Percentiles rank a stretch among this genome's conserved stretches.
phyloP scores from a whole-genome alignment of 2,113 vertebrate genomes.

The Strigops habroptila region DNA sequence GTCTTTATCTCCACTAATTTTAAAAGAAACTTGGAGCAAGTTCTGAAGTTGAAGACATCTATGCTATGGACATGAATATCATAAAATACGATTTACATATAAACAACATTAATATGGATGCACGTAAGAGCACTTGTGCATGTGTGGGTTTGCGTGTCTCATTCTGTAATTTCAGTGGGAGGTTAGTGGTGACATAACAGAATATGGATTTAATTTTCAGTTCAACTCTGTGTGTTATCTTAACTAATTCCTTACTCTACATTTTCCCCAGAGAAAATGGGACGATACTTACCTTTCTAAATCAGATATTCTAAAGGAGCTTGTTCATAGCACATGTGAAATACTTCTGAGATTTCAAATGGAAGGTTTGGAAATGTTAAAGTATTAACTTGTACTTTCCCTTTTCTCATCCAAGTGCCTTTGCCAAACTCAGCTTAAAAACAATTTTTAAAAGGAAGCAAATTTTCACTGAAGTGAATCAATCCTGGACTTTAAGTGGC shows the following conservation, averaged over 20 bases:
- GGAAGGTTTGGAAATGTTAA: neutral
- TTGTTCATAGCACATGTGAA: neutral
- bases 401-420: neutral
- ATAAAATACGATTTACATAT: neutral
- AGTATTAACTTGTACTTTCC: neutral
- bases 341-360: neutral
- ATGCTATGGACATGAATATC: neutral
- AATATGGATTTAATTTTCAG: neutral
- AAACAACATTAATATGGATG: accelerated
- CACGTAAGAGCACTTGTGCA: neutral
- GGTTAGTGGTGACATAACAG: neutral
- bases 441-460: neutral
- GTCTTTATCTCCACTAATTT: neutral
- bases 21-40: neutral
- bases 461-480: constrained; percentile 13
- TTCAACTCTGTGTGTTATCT: neutral
- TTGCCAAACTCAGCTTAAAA: neutral
- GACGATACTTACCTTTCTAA: neutral
- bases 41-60: neutral
- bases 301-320: neutral
- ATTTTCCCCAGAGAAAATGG: neutral
- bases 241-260: neutral
- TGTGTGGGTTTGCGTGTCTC: accelerated
- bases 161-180: neutral
- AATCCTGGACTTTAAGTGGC: constrained; percentile 13